Percentiles rank a stretch among this genome's conserved stretches.
phyloP scores from a whole-genome alignment of 2,888 invertebrate species.

The Drosophila suboccidentalis region DNA sequence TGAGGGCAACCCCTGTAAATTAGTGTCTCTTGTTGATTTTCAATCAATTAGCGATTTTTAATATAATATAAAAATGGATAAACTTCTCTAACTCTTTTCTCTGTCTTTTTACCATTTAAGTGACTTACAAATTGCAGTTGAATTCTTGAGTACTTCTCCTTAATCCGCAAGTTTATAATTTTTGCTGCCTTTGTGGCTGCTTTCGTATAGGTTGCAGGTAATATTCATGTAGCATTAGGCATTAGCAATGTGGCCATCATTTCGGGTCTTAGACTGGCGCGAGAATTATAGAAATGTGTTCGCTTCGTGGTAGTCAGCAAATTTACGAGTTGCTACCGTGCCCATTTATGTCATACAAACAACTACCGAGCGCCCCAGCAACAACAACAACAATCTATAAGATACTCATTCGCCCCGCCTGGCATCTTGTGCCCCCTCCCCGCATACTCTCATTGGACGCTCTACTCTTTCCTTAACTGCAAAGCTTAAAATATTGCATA shows the following conservation, averaged over 20 bases:
- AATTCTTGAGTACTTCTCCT: slow-evolving; percentile 14
- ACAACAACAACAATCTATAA: slow-evolving; percentile 19
- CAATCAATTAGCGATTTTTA: too few species aligned
- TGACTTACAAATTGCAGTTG: slow-evolving; percentile 17
- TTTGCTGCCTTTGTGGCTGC: slow-evolving; percentile 16
- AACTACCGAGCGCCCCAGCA: slow-evolving; percentile 29
- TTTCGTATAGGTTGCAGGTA: slow-evolving; percentile 8
- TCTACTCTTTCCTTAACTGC: slow-evolving; percentile 15
- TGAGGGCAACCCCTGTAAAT: too few species aligned
- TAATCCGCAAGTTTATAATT: slow-evolving; percentile 35
- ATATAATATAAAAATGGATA: too few species aligned
- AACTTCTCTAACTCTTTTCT: neutral
- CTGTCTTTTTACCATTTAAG: neutral
- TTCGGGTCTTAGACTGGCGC: slow-evolving; percentile 53
- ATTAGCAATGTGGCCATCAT: slow-evolving; percentile 48
- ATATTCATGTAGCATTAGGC: slow-evolving; percentile 44
- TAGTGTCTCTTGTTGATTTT: too few species aligned
- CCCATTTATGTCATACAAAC: slow-evolving; percentile 63
- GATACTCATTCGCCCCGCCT: neutral
- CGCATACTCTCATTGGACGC: neutral
- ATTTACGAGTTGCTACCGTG: slow-evolving; percentile 78
- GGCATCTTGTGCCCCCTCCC: neutral
- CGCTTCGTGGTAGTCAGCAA: slow-evolving; percentile 50
- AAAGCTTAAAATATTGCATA: slow-evolving; percentile 72
- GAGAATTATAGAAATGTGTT: slow-evolving; percentile 49